Percentiles rank a stretch among this genome's conserved stretches.
Evolutionary conservation across 2,888 invertebrate species (phyloP).

Genomic region (Notodonta ziczac): DNA sequence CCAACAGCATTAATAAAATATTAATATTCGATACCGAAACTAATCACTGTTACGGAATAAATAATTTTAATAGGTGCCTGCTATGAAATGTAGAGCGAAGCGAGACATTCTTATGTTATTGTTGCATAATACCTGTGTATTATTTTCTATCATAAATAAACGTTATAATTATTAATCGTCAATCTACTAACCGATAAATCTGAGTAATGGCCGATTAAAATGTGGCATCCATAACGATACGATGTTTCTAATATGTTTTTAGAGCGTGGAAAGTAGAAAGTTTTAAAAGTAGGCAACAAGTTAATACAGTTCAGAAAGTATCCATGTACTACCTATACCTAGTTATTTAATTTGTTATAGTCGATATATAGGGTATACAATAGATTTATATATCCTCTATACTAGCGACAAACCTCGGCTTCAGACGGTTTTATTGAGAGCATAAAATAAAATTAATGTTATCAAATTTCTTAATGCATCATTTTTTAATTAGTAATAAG

Average conservation of each 20-base stretch:
- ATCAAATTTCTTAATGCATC: background rate
- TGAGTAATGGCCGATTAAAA: conserved; percentile 60
- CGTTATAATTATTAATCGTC: conserved; percentile 21
- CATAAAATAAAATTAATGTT: too few species aligned
- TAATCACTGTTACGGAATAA: conserved; percentile 8
- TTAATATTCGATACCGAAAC: conserved; percentile 34
- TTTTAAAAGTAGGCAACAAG: conserved; percentile 76
- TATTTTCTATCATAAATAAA: conserved; percentile 4
- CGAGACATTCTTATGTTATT: background rate
- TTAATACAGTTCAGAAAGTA: conserved; percentile 70
- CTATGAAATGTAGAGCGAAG: conserved; percentile 4
- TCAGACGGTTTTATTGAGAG: conserved; percentile 6
- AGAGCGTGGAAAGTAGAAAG: conserved; percentile 85
- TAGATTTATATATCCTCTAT: conserved; percentile 3
- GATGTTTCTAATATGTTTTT: conserved; percentile 81
- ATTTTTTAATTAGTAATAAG: too few species aligned
- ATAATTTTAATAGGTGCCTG: conserved; percentile 5
- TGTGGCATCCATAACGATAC: conserved; percentile 72
- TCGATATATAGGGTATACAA: conserved; percentile 14
- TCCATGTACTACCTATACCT: conserved; percentile 35
- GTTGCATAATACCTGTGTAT: background rate
- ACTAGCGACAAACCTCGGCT: conserved; percentile 31
- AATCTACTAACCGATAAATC: conserved; percentile 47
- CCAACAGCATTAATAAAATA: conserved; percentile 49
- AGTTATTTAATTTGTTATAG: conserved; percentile 48